Evolutionary conservation across 92 coral and sea anemone genomes (phyloP).

Genomic region (Palythoa caribaeorum): DNA sequence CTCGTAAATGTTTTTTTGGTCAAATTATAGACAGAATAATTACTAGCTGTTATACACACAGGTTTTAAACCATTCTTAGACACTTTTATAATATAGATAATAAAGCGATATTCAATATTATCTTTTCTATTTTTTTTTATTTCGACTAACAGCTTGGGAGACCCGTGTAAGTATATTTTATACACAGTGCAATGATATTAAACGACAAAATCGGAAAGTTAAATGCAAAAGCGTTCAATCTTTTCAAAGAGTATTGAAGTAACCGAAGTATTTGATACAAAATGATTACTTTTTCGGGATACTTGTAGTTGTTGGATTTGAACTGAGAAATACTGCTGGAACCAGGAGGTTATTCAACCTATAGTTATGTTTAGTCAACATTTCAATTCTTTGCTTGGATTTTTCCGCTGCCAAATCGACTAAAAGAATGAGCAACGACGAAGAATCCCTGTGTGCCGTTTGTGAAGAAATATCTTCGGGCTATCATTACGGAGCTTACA

Average conservation of each 20-base stretch:
- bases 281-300: not conserved
- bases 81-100: not conserved
- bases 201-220: not conserved
- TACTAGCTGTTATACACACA: too few relatives aligned
- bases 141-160: not conserved
- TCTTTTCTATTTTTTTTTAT: too few relatives aligned
- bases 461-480: slow-evolving; percentile 92
- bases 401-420: too few relatives aligned
- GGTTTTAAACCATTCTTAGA: not conserved
- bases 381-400: not conserved
- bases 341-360: not conserved
- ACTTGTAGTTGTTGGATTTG: not conserved
- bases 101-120: too few relatives aligned
- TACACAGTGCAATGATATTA: too few relatives aligned
- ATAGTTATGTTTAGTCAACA: not conserved
- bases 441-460: slow-evolving; percentile 81
- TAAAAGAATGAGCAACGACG: slow-evolving; percentile 24
- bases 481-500: slow-evolving; percentile 95
- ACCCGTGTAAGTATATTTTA: not conserved
- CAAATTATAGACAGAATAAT: too few relatives aligned
- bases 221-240: too few relatives aligned
- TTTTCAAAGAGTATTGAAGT: not conserved
- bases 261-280: not conserved
- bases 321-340: not conserved
- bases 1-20: too few relatives aligned